Evolutionary conservation across 2,797 vertebrate species (phyloP).

Genomic region (Enteromius trimaculatus): DNA sequence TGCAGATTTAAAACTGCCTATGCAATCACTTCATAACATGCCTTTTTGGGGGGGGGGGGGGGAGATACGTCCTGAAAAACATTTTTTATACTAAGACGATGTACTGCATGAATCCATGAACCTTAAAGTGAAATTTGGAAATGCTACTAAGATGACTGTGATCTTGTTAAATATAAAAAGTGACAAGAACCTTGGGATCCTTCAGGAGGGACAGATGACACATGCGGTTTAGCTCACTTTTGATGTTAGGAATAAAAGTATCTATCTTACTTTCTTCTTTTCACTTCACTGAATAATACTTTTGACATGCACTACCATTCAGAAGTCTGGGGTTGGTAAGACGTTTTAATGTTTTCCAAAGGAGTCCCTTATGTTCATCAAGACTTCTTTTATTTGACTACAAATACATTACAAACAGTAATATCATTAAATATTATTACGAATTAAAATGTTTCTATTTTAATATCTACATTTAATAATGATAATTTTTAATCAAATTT

Average conservation of each 20-base stretch:
- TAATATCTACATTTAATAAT: background rate
- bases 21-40: constrained; percentile 61
- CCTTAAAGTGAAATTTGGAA: background rate
- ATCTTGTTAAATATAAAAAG: constrained; percentile 1
- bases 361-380: background rate
- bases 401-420: background rate
- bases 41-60: constrained; percentile 44
- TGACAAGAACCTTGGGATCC: background rate
- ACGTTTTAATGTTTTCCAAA: background rate
- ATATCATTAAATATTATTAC: background rate
- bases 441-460: background rate
- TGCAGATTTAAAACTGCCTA: constrained; percentile 69
- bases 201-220: background rate
- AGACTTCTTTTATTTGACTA: background rate
- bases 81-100: constrained; percentile 45
- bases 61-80: constrained; percentile 60
- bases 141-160: background rate
- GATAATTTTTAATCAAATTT: too few species aligned
- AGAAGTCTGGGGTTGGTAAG: background rate
- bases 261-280: background rate
- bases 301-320: background rate
- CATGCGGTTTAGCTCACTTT: background rate
- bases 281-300: background rate
- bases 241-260: background rate
- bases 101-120: background rate